A percentile compares a stretch with the other conserved stretches of the same genome.
Conservation (phyloP, 92 coral and sea anemone species). For the Pocillopora grandis region DNA sequence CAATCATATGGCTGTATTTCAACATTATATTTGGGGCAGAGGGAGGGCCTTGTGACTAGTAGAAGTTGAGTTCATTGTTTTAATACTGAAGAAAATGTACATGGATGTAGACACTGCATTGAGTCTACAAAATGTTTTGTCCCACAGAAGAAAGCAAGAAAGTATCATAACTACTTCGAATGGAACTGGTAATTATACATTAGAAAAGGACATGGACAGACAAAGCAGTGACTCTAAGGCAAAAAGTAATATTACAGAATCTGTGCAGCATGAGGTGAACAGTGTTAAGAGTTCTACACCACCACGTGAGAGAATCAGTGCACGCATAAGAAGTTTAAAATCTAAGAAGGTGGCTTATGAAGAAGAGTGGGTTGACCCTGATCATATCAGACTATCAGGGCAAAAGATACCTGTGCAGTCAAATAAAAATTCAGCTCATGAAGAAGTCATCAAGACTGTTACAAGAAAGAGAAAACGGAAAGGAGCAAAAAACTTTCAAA, state of each 20-base stretch:
- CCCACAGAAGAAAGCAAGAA: constrained; percentile 8
- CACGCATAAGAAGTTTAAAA: constrained; percentile 27
- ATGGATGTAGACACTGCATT: not conserved
- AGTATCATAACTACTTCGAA: not conserved
- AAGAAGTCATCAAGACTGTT: constrained; percentile 17
- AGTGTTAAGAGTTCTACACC: not conserved
- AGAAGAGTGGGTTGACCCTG: constrained; percentile 36
- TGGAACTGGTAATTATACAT: not conserved
- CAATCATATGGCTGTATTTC: no score
- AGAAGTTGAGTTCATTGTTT: no score
- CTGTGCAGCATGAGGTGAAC: not conserved
- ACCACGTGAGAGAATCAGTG: constrained; percentile 35
- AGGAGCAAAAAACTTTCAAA: constrained; percentile 13
- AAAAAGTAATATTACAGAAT: not conserved
- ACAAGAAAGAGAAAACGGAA: constrained; percentile 25
- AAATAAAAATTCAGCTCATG: not conserved
- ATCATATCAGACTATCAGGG: constrained; percentile 26
- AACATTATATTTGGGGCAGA: no score
- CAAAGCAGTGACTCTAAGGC: not conserved
- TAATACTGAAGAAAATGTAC: no score
- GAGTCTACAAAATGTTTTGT: not conserved
- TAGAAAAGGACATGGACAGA: not conserved
- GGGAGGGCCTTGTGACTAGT: no score
- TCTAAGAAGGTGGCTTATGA: constrained; percentile 12
- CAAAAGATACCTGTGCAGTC: constrained; percentile 20